A percentile compares a stretch with the other conserved stretches of the same genome.
Conservation (phyloP, 2,797 vertebrate species). For the Apogon hyalosoma region DNA sequence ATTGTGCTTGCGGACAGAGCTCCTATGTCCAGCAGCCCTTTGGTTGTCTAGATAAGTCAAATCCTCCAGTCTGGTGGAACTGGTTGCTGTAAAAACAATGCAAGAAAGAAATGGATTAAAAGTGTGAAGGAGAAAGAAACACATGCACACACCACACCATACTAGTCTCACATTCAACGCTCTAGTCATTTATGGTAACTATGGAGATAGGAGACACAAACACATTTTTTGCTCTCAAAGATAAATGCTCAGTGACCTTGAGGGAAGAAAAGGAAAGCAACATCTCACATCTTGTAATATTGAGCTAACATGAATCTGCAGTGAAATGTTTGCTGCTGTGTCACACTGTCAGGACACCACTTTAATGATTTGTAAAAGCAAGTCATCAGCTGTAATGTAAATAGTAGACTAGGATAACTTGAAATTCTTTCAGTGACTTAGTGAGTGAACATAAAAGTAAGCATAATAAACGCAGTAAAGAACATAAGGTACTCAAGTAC, state of each 20-base stretch:
- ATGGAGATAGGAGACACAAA: slow-evolving; percentile 69
- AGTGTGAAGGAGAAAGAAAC: slow-evolving; percentile 44
- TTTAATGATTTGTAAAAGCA: slow-evolving; percentile 40
- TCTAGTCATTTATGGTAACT: slow-evolving; percentile 66
- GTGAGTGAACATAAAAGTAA: slow-evolving; percentile 26
- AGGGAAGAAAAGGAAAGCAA: slow-evolving; percentile 29
- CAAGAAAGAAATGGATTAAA: slow-evolving; percentile 25
- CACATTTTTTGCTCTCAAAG: slow-evolving; percentile 48
- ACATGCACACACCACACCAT: slow-evolving; percentile 44
- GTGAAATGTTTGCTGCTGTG: slow-evolving; percentile 52
- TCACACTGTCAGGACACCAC: slow-evolving; percentile 29
- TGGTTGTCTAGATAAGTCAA: slow-evolving; percentile 92
- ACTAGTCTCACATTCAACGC: slow-evolving; percentile 53
- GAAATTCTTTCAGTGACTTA: slow-evolving; percentile 24
- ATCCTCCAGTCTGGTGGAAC: slow-evolving; percentile 96
- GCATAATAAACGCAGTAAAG: slow-evolving; percentile 27
- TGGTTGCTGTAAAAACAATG: slow-evolving; percentile 86
- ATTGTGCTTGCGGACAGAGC: slow-evolving; percentile 91
- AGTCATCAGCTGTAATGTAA: slow-evolving; percentile 30
- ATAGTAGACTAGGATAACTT: slow-evolving; percentile 17
- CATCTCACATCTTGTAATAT: slow-evolving; percentile 25
- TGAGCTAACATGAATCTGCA: slow-evolving; percentile 30
- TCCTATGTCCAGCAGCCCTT: slow-evolving; percentile 88
- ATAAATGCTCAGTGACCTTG: slow-evolving; percentile 60
- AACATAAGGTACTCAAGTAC: slow-evolving; percentile 24